Percentiles rank a stretch among this genome's conserved stretches.
Evolutionary conservation across 2,113 vertebrate species (phyloP).

Genomic region (Oophaga pumilio): DNA sequence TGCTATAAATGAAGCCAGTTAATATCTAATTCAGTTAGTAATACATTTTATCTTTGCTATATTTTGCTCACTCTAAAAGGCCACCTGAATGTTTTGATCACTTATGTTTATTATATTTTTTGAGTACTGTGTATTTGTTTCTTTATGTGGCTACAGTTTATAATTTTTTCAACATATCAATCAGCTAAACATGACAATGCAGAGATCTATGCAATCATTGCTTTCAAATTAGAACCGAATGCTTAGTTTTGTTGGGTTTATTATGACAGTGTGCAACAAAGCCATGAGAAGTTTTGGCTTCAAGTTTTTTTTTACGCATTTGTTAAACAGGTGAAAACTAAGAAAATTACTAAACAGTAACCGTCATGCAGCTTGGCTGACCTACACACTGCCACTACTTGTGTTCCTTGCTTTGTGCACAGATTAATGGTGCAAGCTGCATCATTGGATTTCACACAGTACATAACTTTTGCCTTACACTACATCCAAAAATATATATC

Average conservation of each 20-base stretch:
- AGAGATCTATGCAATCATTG: neutral
- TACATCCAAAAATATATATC: too few relatives aligned
- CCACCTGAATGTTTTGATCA: neutral
- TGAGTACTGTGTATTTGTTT: neutral
- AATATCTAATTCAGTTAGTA: neutral
- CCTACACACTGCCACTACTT: too few relatives aligned
- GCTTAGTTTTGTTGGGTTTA: neutral
- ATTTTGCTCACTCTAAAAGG: neutral
- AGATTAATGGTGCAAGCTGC: too few relatives aligned
- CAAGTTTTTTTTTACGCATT: too few relatives aligned
- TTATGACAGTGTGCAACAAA: too few relatives aligned
- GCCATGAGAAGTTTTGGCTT: too few relatives aligned
- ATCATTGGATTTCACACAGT: too few relatives aligned
- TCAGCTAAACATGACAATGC: neutral
- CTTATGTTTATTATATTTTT: neutral
- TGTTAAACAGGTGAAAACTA: too few relatives aligned
- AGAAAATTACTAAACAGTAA: too few relatives aligned
- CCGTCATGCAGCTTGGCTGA: too few relatives aligned
- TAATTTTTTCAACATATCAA: neutral
- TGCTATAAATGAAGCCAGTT: slow-evolving; percentile 5
- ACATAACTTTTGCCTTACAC: too few relatives aligned
- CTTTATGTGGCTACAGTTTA: neutral
- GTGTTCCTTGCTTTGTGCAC: too few relatives aligned
- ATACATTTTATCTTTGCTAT: neutral
- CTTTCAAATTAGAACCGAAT: neutral